Evolutionary conservation across 1,140 invertebrate species (phyloP).

Genomic region (Lepidurus packardi): DNA sequence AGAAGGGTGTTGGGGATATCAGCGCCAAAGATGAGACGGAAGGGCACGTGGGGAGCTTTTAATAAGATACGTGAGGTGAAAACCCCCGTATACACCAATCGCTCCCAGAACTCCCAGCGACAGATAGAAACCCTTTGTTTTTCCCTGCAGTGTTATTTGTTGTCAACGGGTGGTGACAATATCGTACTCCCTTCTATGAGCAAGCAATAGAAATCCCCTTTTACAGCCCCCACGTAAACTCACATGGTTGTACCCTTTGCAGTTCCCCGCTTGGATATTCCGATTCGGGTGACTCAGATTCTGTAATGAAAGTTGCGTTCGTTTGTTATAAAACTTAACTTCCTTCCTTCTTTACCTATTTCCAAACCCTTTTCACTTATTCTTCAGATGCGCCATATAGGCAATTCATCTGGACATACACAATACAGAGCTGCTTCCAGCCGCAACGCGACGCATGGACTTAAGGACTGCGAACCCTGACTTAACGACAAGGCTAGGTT

Average conservation of each 20-base stretch:
- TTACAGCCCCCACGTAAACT: neutral
- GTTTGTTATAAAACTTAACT: neutral
- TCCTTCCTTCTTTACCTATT: neutral
- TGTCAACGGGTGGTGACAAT: conserved; percentile 16
- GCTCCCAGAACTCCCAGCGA: neutral
- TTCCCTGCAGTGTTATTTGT: conserved; percentile 18
- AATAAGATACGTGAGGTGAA: conserved; percentile 22
- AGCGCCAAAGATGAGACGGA: neutral
- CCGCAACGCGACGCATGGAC: too few species aligned
- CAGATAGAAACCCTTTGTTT: neutral
- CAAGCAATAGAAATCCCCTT: conserved; percentile 5
- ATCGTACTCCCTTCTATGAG: neutral
- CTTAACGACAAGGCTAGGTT: too few species aligned
- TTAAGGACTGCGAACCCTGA: too few species aligned
- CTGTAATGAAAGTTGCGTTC: neutral
- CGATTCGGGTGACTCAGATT: neutral
- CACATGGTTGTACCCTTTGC: neutral
- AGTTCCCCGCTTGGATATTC: neutral
- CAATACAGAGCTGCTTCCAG: too few species aligned
- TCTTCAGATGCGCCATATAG: too few species aligned
- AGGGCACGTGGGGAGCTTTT: conserved; percentile 17
- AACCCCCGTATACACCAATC: neutral
- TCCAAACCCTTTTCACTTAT: too few species aligned
- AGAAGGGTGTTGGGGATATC: neutral
- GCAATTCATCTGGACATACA: too few species aligned